These are phyloP conservation scores for Sturmia bella DNA, from an alignment of 2,888 invertebrate species.

Conservation along the genomic window DNA sequence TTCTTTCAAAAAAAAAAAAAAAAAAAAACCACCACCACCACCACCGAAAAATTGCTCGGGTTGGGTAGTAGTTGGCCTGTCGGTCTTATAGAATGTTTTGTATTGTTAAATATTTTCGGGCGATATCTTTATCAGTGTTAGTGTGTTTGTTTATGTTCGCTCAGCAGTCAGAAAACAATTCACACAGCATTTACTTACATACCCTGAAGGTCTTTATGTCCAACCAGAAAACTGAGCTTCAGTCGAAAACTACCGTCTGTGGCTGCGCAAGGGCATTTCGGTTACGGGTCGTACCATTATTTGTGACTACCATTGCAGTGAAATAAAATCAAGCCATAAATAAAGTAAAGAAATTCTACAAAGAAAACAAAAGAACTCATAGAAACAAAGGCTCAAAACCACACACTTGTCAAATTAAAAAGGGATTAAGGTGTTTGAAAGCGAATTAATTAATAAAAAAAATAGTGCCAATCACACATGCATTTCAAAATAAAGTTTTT, in stretches of 20 bases:
- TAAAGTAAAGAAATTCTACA: conserved; percentile 31
- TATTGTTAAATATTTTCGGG: conserved; percentile 47
- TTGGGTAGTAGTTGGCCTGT: conserved; percentile 60
- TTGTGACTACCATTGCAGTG: conserved; percentile 56
- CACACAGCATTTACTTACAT: conserved; percentile 74
- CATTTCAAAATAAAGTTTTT: background rate
- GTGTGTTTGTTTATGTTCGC: conserved; percentile 31
- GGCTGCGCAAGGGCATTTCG: conserved; percentile 79
- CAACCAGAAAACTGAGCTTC: conserved; percentile 80
- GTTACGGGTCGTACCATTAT: conserved; percentile 75
- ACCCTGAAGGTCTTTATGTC: conserved; percentile 81
- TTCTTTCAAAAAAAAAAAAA: conserved; percentile 5
- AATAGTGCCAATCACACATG: background rate
- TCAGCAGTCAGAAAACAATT: conserved; percentile 65
- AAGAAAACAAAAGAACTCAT: conserved; percentile 36
- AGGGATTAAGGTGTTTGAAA: conserved; percentile 31
- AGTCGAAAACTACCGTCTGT: conserved; percentile 80
- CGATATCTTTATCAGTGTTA: conserved; percentile 31
- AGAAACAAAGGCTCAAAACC: conserved; percentile 34
- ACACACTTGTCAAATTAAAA: conserved; percentile 49
- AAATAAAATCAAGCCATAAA: conserved; percentile 59
- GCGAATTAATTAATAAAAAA: conserved; percentile 30
- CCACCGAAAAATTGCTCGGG: conserved; percentile 28
- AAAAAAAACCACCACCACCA: conserved; percentile 57
- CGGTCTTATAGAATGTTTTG: conserved; percentile 48